Base-by-base conservation (phyloP, 2,113 vertebrate species). In the Pelusios castaneus region DNA sequence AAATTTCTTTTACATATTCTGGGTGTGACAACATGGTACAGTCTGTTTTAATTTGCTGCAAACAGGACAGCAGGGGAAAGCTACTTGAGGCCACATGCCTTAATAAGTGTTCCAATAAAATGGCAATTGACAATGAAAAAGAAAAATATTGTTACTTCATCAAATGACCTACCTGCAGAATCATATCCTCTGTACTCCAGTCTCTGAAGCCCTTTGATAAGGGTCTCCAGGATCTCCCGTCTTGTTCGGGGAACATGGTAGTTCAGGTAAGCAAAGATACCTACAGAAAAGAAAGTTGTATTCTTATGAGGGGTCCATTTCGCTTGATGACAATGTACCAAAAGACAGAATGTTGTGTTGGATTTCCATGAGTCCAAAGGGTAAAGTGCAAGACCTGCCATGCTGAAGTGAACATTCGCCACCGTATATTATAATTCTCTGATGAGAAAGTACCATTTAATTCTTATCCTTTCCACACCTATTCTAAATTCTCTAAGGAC, bases 251-350 rank as follows among this genome's bases (percentile, higher is more conserved):
- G 99, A 88, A 99, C 99, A 80, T 99, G 99, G 97, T 99, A 99
- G 97, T 99, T 99, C 93, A 99, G 98, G 98, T 99, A 99, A 56
- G 99, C 99, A 97, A 99, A 99, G 96, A 99, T 99, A 97, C 99
- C 99, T 99, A 80, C 0, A 41, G 86, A 81, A 81, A 24, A 7
- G 27, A 80, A 41, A 80, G 91, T 47, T 29, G 24, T 8, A 83
- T 58, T 31, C 34, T n/a, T 22, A 38, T 43, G 11, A 78, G 38
- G 6, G 88, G 22, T 27, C 19, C 38, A 45, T 22, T 55, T 0
- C 10, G 9, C 2, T 5, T 80, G 2, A 7, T 1, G 5, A 31
- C 3, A 21, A 6, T 84, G 9, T 0, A 82, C 11, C 89, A 89
- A 56, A 41, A 84, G 25, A 45, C 56, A 52, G 27, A 21, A 55